Percentiles rank a stretch among this genome's conserved stretches.
Conservation (phyloP, 2,888 invertebrate genomes). For the Dolichomitus sp. region DNA sequence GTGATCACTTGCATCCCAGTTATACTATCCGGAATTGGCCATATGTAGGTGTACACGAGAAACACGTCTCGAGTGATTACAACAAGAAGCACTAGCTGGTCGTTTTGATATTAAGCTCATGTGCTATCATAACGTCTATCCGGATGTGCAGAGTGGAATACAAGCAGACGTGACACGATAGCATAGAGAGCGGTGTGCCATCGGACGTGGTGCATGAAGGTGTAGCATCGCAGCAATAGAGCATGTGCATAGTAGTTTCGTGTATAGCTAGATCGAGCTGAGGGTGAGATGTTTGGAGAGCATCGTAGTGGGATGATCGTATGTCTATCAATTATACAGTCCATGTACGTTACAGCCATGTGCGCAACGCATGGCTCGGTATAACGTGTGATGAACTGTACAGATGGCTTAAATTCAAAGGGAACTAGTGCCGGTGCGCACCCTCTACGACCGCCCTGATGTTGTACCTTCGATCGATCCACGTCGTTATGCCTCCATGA, state of each 20-base stretch:
- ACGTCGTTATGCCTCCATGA: conserved; percentile 6
- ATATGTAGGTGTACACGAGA: conserved; percentile 6
- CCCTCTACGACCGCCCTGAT: conserved; percentile 2
- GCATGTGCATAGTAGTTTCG: conserved; percentile 59
- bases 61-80: conserved; percentile 37
- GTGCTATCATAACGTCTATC: conserved; percentile 52
- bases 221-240: conserved; percentile 39
- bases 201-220: conserved; percentile 51
- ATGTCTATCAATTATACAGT: conserved; percentile 73
- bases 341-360: conserved; percentile 52
- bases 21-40: not conserved
- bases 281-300: conserved; percentile 67
- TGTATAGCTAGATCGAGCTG: conserved; percentile 46
- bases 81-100: conserved; percentile 44
- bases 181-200: conserved; percentile 19
- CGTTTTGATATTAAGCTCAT: conserved; percentile 59
- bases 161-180: conserved; percentile 38
- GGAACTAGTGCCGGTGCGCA: conserved; percentile 13
- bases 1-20: not conserved
- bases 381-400: conserved; percentile 51
- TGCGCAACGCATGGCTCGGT: conserved; percentile 50
- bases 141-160: conserved; percentile 28
- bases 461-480: conserved; percentile 19
- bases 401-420: conserved; percentile 49
- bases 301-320: conserved; percentile 65